A percentile compares a stretch with the other conserved stretches of the same genome.
Evolutionary conservation across 1,140 invertebrate species (phyloP).

Genomic region (Laupala kohalensis): DNA sequence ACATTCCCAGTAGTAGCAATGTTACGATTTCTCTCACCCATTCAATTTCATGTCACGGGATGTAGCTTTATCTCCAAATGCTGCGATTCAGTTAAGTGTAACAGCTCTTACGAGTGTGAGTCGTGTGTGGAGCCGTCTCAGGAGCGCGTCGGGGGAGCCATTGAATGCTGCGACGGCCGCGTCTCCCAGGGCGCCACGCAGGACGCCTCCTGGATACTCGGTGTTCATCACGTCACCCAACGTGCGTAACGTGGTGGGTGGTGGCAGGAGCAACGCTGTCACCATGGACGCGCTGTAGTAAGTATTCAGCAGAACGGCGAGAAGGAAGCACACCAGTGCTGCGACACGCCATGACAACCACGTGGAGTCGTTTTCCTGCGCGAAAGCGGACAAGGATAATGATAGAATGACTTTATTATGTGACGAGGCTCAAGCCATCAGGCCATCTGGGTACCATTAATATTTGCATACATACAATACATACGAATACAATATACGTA

Average conservation of each 20-base stretch:
- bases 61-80: too few relatives aligned
- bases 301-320: slow-evolving; percentile 1
- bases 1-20: too few relatives aligned
- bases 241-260: neutral
- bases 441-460: too few relatives aligned
- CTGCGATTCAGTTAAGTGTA: too few relatives aligned
- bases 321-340: neutral
- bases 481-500: too few relatives aligned
- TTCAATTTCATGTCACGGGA: too few relatives aligned
- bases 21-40: too few relatives aligned
- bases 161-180: neutral
- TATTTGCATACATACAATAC: too few relatives aligned
- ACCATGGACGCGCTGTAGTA: slow-evolving; percentile 8
- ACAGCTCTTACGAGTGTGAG: too few relatives aligned
- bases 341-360: slow-evolving; percentile 6
- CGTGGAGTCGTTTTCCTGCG: neutral
- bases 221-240: neutral
- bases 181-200: neutral
- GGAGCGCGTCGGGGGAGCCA: neutral
- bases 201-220: neutral
- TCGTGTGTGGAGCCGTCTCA: neutral
- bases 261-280: slow-evolving; percentile 2
- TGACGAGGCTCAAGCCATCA: too few relatives aligned
- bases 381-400: too few relatives aligned
- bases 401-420: too few relatives aligned